Conservation (phyloP, 2,113 vertebrate species). For the Cebus imitator region DNA sequence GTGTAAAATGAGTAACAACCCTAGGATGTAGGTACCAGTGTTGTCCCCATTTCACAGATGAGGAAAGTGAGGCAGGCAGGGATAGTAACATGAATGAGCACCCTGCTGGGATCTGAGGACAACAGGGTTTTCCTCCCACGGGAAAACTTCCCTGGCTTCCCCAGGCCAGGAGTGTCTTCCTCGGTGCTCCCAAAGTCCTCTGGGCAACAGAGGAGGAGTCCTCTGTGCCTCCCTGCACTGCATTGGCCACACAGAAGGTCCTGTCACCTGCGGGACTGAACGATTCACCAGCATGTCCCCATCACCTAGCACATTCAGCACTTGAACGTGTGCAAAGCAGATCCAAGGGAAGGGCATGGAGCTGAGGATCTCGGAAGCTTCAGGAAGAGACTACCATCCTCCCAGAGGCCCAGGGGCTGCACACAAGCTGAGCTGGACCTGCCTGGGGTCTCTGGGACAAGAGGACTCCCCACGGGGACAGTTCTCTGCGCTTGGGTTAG, state of each 20-base stretch:
- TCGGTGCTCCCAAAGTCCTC: background rate
- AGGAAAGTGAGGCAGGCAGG: background rate
- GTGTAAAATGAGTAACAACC: no score
- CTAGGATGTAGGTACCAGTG: no score
- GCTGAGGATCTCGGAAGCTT: background rate
- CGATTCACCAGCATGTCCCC: background rate
- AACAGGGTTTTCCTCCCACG: background rate
- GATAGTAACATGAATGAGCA: no score
- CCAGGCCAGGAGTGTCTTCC: background rate
- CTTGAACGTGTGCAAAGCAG: background rate
- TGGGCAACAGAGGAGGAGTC: no score
- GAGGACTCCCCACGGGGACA: background rate
- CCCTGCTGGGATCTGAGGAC: no score
- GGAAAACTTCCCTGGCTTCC: background rate
- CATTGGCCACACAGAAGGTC: background rate
- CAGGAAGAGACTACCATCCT: background rate
- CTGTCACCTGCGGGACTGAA: background rate
- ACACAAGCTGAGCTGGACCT: background rate
- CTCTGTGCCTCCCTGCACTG: no score
- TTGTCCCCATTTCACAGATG: background rate
- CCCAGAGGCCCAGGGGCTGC: background rate
- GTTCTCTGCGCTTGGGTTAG: background rate
- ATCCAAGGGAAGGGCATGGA: rapidly evolving
- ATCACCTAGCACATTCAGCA: background rate
- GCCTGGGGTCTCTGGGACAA: background rate